phyloP scores from a whole-genome alignment of 2,113 vertebrate species.

The Xiphophorus hellerii region DNA sequence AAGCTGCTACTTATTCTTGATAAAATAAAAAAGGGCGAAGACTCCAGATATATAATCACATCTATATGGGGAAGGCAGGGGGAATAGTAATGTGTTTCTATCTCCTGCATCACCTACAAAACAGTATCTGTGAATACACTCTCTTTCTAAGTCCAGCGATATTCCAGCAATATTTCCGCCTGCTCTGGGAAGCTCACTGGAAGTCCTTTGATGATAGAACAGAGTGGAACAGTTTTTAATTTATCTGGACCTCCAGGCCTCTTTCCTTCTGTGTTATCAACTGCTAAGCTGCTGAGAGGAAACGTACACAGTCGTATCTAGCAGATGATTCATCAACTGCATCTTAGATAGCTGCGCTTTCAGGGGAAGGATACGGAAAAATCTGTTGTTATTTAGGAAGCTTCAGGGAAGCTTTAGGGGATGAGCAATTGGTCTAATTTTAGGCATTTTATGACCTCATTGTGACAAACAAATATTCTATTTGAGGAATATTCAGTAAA shows the following conservation, averaged over 20 bases:
- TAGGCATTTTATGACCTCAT: conserved; percentile 14
- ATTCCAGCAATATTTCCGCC: conserved; percentile 46
- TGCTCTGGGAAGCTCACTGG: conserved; percentile 46
- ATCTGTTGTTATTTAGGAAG: conserved; percentile 30
- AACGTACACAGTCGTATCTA: conserved; percentile 48
- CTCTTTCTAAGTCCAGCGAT: conserved; percentile 37
- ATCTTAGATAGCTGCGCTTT: conserved; percentile 36
- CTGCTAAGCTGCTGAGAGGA: conserved; percentile 42
- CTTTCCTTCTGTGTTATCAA: conserved; percentile 54
- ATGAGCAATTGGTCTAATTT: conserved; percentile 57
- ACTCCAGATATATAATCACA: conserved; percentile 10
- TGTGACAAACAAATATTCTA: neutral
- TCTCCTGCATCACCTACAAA: conserved; percentile 42
- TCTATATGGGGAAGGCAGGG: neutral
- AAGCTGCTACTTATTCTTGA: conserved; percentile 30
- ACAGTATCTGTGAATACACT: conserved; percentile 38
- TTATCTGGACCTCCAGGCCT: conserved; percentile 55
- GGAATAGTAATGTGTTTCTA: conserved; percentile 16
- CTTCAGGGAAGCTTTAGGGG: conserved; percentile 23
- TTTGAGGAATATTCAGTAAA: neutral
- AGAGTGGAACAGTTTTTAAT: conserved; percentile 63
- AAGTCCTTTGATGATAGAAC: conserved; percentile 70
- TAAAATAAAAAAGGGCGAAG: conserved; percentile 1
- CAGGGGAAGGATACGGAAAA: conserved; percentile 7
- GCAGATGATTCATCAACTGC: conserved; percentile 23